A percentile compares a stretch with the other conserved stretches of the same genome.
phyloP scores from a whole-genome alignment of 2,113 vertebrate genomes.

The Merops nubicus region DNA sequence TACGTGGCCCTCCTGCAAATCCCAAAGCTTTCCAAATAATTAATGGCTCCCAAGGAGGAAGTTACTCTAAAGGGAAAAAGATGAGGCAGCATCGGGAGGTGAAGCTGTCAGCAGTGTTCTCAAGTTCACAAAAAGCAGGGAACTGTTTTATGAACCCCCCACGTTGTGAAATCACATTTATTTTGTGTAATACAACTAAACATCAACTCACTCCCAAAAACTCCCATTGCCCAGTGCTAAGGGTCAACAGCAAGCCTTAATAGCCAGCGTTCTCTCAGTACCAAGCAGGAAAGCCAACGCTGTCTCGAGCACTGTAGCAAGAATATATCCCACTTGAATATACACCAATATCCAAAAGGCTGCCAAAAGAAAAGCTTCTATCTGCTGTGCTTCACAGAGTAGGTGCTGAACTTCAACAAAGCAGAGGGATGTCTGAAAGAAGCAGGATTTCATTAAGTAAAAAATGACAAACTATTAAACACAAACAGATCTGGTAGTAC shows the following conservation, averaged over 20 bases:
- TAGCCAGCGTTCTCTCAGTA: not conserved
- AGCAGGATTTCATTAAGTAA: not conserved
- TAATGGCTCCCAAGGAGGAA: not conserved
- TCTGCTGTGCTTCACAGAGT: not conserved
- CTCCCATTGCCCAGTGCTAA: not conserved
- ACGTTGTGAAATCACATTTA: not conserved
- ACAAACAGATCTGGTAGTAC: not conserved
- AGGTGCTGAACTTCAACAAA: not conserved
- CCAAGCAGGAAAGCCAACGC: not conserved
- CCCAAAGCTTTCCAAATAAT: slow-evolving; percentile 6
- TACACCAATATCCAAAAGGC: not conserved
- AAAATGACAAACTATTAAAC: not conserved
- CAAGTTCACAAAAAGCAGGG: not conserved
- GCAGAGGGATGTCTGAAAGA: not conserved
- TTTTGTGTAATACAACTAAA: not conserved
- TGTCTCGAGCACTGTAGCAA: not conserved
- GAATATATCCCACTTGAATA: not conserved
- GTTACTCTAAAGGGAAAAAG: not conserved
- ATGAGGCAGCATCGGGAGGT: not conserved
- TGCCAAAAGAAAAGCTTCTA: not conserved
- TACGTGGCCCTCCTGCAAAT: not conserved
- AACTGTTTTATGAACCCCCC: not conserved
- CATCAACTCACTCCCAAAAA: not conserved
- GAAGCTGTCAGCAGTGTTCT: not conserved
- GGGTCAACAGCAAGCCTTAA: not conserved